Evolutionary conservation across 2,888 invertebrate genomes (phyloP).

Genomic region (Xylocampa areola): DNA sequence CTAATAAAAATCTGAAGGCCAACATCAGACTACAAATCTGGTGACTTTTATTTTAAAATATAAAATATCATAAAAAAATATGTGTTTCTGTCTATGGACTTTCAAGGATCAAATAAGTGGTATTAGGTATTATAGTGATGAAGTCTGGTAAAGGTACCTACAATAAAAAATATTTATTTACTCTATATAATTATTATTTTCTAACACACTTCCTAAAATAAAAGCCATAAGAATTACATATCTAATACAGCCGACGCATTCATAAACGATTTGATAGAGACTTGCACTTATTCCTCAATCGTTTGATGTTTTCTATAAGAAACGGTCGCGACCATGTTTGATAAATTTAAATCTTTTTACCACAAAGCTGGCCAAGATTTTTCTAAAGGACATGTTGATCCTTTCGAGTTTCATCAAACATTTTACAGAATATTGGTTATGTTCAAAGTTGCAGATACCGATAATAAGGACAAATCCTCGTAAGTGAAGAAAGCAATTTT

Average conservation of each 20-base stretch:
- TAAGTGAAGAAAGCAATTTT: constrained; percentile 29
- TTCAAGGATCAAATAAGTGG: no score
- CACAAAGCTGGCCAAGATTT: constrained; percentile 70
- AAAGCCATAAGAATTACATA: constrained; percentile 31
- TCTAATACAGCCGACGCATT: constrained; percentile 15
- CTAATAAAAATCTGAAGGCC: neutral
- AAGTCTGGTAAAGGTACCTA: no score
- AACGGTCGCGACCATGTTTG: constrained; percentile 47
- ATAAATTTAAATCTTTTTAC: constrained; percentile 64
- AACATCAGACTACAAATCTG: no score
- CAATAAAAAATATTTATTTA: no score
- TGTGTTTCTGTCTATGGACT: no score
- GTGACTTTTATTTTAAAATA: no score
- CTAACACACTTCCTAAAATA: neutral
- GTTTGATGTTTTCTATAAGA: neutral
- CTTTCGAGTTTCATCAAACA: constrained; percentile 71
- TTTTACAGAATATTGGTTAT: constrained; percentile 67
- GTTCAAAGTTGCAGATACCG: constrained; percentile 70
- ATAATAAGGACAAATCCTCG: constrained; percentile 42
- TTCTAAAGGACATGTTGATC: constrained; percentile 66
- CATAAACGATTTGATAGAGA: constrained; percentile 17
- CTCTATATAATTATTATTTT: neutral
- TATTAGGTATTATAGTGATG: no score
- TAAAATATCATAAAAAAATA: no score
- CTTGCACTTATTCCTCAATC: constrained; percentile 5